These are phyloP conservation scores for Heliconius charithonia DNA, from an alignment of 2,888 invertebrate species.

Conservation along the genomic window DNA sequence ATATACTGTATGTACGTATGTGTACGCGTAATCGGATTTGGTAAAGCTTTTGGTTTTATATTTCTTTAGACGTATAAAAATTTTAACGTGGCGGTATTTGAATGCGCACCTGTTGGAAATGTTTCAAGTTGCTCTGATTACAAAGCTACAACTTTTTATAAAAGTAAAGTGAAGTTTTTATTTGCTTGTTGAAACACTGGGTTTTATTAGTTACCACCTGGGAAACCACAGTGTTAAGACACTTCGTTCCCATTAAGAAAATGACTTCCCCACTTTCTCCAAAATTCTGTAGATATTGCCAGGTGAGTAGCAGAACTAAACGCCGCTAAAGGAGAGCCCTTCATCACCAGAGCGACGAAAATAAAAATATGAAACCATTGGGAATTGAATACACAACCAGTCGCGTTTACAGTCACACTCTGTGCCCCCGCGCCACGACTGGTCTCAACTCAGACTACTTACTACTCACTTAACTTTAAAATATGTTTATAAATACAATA, in stretches of 20 bases:
- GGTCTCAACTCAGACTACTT: neutral
- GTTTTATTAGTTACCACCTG: neutral
- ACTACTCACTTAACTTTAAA: neutral
- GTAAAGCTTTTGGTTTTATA: neutral
- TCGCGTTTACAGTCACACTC: neutral
- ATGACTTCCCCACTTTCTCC: neutral
- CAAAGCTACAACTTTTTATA: neutral
- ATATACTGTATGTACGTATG: neutral
- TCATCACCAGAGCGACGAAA: neutral
- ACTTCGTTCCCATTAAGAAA: neutral
- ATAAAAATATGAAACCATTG: neutral
- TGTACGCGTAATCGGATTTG: neutral
- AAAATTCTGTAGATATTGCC: neutral
- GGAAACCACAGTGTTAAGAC: neutral
- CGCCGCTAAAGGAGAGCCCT: no score
- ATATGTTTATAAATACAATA: constrained; percentile 12
- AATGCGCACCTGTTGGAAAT: neutral
- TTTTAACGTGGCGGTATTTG: neutral
- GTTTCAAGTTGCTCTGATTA: neutral
- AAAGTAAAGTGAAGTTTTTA: no score
- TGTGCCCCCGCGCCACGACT: neutral
- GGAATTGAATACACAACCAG: neutral
- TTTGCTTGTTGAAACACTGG: neutral
- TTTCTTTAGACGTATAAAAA: neutral
- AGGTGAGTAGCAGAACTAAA: neutral